Evolutionary conservation across 2,113 vertebrate species (phyloP), one percentile per base, ranked within the genome.

Genomic region (Pteronura brasiliensis): DNA sequence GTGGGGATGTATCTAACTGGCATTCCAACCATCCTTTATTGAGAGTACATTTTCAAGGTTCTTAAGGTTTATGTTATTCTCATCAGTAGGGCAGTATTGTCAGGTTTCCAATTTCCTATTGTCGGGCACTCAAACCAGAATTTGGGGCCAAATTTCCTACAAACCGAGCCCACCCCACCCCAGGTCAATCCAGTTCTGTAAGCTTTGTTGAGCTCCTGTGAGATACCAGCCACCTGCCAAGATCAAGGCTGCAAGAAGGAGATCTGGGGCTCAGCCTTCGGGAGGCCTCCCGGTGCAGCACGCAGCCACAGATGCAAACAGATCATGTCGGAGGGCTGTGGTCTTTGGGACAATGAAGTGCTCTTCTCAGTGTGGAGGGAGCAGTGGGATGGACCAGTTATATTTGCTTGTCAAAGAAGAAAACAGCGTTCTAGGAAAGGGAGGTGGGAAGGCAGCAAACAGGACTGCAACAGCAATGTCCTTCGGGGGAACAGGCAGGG

Each of bases 101-200:
- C 81, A 76, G 34, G 25, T 72, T 88, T 87, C 77, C 71, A 65
- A 18, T 88, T 95, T 97, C 74, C 81, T 57, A 72, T 80, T n/a
- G 21, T 90, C 42, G 44, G 85, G 52, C 13, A 81, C 49, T 17
- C 74, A 92, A 36, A 65, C 65, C 88, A 85, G 84, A 72, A 91
- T 93, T 89, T 39, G 42, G 71, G 49, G 44, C 36, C 47, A 65
- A 2, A 1, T 85, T 80, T 72, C 55, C 79, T 95, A 67, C 67
- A 86, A 96, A 94, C 85, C 6, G 36, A 86, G 36, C 77, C 82
- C 79, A 49, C 4, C 3, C n/a, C 25, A 88, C 7, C 4, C 36
- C 71, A 82, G 29, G 72, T 90, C 39, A 71, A 7, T 49, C 29
- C 57, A n/a, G 17, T 83, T 81, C 52, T 82, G 12, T 44, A 84